These are phyloP conservation scores for Aphelocoma californica DNA, from an alignment of 2,797 vertebrate species.

Conservation along the genomic window DNA sequence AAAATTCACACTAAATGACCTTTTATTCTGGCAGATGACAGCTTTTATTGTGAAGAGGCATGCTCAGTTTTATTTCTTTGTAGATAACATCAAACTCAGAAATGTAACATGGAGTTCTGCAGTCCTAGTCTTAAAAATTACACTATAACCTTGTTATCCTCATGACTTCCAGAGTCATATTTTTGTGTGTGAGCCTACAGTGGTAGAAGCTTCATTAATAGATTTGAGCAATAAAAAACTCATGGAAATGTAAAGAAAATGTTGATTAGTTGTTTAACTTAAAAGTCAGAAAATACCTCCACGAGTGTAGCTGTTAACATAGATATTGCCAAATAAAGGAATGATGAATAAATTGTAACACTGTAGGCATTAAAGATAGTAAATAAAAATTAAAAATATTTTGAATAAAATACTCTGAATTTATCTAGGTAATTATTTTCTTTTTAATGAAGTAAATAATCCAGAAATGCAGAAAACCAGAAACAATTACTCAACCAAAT, in stretches of 20 bases:
- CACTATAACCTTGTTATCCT: not conserved
- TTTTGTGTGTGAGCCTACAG: not conserved
- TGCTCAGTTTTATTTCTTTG: not conserved
- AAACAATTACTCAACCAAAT: not conserved
- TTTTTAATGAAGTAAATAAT: not conserved
- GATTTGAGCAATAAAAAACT: not conserved
- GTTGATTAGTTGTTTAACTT: not conserved
- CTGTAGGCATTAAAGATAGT: not conserved
- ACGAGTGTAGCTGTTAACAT: not conserved
- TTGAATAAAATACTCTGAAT: not conserved
- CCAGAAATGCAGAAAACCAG: not conserved
- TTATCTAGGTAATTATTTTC: not conserved
- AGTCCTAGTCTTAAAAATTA: not conserved
- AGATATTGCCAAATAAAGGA: not conserved
- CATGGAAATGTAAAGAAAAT: not conserved
- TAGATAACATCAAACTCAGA: not conserved
- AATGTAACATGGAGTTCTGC: not conserved
- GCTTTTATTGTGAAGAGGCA: not conserved
- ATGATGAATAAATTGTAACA: not conserved
- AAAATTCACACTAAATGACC: not conserved
- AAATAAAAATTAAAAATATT: not conserved
- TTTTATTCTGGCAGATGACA: not conserved
- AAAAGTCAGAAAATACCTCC: not conserved
- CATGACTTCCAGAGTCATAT: not conserved
- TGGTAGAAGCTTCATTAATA: not conserved